Evolutionary conservation across 1,140 invertebrate species (phyloP).

Genomic region (Drosophila auraria): DNA sequence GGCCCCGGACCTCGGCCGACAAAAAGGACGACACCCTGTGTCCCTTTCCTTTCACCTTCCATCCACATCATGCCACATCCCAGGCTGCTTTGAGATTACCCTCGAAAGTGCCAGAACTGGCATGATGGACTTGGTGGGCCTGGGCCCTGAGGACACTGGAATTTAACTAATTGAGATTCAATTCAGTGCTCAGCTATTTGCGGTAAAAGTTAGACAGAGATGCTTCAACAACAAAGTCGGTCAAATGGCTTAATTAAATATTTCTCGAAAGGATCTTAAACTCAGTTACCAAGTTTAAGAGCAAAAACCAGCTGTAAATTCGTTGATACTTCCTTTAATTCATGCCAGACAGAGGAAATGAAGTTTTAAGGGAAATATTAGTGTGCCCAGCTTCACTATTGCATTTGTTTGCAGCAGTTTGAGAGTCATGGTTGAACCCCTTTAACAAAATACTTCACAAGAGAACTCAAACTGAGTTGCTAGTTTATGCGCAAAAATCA

Average conservation of each 20-base stretch:
- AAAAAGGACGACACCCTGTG: constrained; percentile 58
- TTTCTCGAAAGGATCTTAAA: too few relatives aligned
- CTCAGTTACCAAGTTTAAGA: too few relatives aligned
- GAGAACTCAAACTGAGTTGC: too few relatives aligned
- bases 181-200: background rate
- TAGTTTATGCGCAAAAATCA: too few relatives aligned
- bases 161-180: constrained; percentile 8
- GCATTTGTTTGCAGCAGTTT: too few relatives aligned
- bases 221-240: background rate
- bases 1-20: constrained; percentile 47
- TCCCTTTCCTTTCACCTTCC: constrained; percentile 14
- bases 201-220: background rate
- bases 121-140: constrained; percentile 6
- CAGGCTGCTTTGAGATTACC: constrained; percentile 19
- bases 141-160: background rate
- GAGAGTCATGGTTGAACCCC: too few relatives aligned
- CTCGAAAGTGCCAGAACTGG: constrained; percentile 25
- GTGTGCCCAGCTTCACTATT: too few relatives aligned
- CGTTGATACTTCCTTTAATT: too few relatives aligned
- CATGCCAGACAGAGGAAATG: too few relatives aligned
- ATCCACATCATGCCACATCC: constrained; percentile 18
- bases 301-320: too few relatives aligned
- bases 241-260: background rate
- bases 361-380: too few relatives aligned
- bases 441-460: too few relatives aligned